Conservation (phyloP, 1,140 invertebrate species). For the Elymnias hypermnestra region DNA sequence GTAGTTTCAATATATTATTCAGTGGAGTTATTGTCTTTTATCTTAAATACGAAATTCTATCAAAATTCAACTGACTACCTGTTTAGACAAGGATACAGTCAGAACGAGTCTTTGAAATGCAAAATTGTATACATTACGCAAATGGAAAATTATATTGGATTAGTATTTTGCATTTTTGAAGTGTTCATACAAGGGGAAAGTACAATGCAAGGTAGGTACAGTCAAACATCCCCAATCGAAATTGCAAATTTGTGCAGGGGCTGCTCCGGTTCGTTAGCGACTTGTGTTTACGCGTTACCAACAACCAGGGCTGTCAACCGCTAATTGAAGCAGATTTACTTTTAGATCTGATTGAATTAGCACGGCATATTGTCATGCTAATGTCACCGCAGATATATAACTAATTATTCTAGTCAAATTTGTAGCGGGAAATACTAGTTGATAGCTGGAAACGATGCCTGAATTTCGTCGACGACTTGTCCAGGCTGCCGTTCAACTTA, state of each 20-base stretch:
- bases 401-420: no score
- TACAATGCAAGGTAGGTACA: slow-evolving; percentile 36
- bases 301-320: slow-evolving; percentile 58
- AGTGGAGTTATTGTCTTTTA: no score
- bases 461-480: no score
- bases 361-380: slow-evolving; percentile 4
- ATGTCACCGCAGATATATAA: background rate
- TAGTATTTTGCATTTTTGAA: slow-evolving; percentile 23
- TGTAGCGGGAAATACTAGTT: no score
- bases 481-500: no score
- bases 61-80: no score
- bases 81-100: no score
- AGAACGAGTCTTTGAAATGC: no score
- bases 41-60: no score
- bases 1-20: no score
- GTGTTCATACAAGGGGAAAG: slow-evolving; percentile 20
- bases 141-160: slow-evolving; percentile 4
- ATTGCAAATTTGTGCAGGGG: slow-evolving; percentile 74
- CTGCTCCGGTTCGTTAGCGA: slow-evolving; percentile 68
- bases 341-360: slow-evolving; percentile 40
- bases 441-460: no score
- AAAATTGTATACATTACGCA: no score
- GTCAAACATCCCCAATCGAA: slow-evolving; percentile 66
- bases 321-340: slow-evolving; percentile 58
- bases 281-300: slow-evolving; percentile 65